These are phyloP conservation scores for Hemithea aestivaria DNA, from an alignment of 2,888 invertebrate genomes.

Conservation along the genomic window DNA sequence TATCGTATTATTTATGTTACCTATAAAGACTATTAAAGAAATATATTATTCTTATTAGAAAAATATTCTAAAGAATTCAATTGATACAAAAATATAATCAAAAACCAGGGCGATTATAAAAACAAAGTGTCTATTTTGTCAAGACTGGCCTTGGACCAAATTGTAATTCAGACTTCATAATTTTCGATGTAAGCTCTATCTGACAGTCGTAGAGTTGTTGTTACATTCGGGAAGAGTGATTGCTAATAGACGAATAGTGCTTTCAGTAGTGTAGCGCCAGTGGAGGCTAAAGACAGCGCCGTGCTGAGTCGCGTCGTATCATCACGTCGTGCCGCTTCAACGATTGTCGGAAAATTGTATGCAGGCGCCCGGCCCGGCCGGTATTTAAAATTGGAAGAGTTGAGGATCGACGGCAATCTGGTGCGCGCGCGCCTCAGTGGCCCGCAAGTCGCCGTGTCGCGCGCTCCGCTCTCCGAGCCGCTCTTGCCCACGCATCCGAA, in stretches of 20 bases:
- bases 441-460: constrained; percentile 67
- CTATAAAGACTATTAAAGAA: too few species aligned
- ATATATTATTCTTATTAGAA: too few species aligned
- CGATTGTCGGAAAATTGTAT: constrained; percentile 54
- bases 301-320: too few species aligned
- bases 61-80: too few species aligned
- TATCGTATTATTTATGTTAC: too few species aligned
- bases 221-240: constrained; percentile 14
- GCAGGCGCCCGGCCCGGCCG: constrained; percentile 45
- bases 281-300: too few species aligned
- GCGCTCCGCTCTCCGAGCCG: constrained; percentile 59
- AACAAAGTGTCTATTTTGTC: background rate
- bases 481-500: constrained; percentile 51
- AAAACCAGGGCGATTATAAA: constrained; percentile 1
- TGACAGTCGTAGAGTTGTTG: constrained; percentile 13
- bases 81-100: too few species aligned
- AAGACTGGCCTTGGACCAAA: constrained; percentile 3
- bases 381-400: constrained; percentile 70
- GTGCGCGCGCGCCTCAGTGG: constrained; percentile 68
- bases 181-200: constrained; percentile 12
- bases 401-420: constrained; percentile 45
- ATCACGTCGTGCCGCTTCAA: constrained; percentile 9
- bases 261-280: constrained; percentile 5
- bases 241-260: constrained; percentile 10
- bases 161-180: constrained; percentile 10